Conservation (phyloP, 2,797 vertebrate species). For the Kryptolebias ocellatus region DNA sequence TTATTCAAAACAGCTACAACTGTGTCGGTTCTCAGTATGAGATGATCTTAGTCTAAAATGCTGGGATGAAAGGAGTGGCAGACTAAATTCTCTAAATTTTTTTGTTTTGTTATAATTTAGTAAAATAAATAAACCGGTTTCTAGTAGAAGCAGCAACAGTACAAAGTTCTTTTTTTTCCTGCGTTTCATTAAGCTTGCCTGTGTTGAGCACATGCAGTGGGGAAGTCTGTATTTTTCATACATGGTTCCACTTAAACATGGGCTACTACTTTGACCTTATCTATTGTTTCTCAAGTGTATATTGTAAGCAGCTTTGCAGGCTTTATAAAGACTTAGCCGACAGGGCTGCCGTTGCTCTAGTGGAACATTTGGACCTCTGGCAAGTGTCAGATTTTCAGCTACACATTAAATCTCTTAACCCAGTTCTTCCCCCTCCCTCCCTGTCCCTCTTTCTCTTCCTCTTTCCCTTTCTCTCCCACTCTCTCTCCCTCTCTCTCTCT, state of each 20-base stretch:
- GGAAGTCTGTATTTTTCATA: constrained; percentile 65
- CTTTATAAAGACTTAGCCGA: constrained; percentile 75
- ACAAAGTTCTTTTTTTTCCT: not conserved
- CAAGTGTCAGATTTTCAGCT: constrained; percentile 80
- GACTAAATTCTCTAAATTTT: too few species aligned
- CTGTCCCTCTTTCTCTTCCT: constrained; percentile 25
- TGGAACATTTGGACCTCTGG: constrained; percentile 78
- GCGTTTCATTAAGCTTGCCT: constrained; percentile 32
- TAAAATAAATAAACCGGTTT: not conserved
- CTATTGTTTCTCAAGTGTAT: constrained; percentile 80
- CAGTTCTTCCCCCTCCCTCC: constrained; percentile 54
- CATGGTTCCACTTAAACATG: constrained; percentile 59
- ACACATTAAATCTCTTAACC: constrained; percentile 80
- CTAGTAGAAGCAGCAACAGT: too few species aligned
- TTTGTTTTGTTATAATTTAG: not conserved
- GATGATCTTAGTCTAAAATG: too few species aligned
- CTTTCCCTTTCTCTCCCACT: constrained; percentile 30
- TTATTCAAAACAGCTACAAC: too few species aligned
- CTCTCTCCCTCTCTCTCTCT: constrained; percentile 36
- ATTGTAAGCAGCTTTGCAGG: constrained; percentile 78
- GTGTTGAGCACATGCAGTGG: constrained; percentile 31
- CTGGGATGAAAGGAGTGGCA: too few species aligned
- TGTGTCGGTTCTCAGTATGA: too few species aligned
- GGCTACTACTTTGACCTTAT: constrained; percentile 71
- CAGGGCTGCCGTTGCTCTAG: constrained; percentile 69